Base-by-base conservation (phyloP, 2,888 invertebrate species). In the Pristionchus arcanus region DNA sequence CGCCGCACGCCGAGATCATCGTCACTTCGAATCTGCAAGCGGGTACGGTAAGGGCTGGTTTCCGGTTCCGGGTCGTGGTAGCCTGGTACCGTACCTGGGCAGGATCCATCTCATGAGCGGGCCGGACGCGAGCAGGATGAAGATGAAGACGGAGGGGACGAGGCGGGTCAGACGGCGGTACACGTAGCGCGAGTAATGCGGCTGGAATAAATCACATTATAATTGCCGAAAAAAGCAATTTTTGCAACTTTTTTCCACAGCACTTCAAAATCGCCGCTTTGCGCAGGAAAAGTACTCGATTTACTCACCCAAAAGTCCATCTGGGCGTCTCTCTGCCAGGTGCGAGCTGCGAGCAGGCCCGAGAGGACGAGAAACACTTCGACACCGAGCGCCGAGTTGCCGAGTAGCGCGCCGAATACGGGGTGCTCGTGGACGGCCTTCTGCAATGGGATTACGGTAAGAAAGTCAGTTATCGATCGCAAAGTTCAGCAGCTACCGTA, bases 361-460 rank as follows among this genome's bases (percentile, higher is more conserved):
- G 94, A 94, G 53, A 94, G 92, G 15, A 94, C 93, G 28, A 94
- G 91, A 90, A 94, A 94, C 34, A 93, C 93, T 90, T 94, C 94
- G 15, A 94, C 94, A 21, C 94, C 94, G 13, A 94, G 92, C 2
- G 94, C 94, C 0, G 94, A 94, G 90, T 94, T 94, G n/a, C 94
- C 94, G 63, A 94, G 91, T 1, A 94, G 91, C 2, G 94, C 92
- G 31, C 94, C 94, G 91, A 94, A 94, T 15, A 94, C 81, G 15
- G 94, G 93, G 90, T 94, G 93, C 66, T 93, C 91, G 90, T 94
- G 94, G 71, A 94, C 92, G 55, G 92, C 92, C 49, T 90, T 91
- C 91, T 92, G 71, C 89, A 92, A 87, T n/a, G 0, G 21, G 71
- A 15, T 49, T 31, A 31, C 42, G 55, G 42, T 87, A 68, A 53